Conservation (phyloP, 2,113 vertebrate species). For the Struthidea cinerea region DNA sequence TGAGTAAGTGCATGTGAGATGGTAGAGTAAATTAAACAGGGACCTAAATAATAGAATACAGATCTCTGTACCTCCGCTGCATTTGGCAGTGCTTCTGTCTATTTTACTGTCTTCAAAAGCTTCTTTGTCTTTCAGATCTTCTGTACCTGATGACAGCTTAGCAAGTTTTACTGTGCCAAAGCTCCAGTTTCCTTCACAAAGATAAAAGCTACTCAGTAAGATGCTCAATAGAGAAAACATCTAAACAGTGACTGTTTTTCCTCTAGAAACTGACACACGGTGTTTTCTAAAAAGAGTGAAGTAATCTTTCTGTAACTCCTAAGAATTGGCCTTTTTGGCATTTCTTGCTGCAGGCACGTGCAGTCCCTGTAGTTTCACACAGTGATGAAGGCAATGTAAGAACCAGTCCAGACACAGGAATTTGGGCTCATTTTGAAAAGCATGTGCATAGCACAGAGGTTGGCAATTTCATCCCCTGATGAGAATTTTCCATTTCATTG, state of each 20-base stretch:
- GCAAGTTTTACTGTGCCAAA: background rate
- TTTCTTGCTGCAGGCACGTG: background rate
- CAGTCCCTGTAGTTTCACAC: background rate
- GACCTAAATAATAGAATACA: background rate
- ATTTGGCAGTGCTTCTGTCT: background rate
- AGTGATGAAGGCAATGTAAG: background rate
- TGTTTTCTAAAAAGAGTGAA: background rate
- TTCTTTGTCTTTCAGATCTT: background rate
- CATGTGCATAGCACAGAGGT: accelerated
- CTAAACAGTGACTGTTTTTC: background rate
- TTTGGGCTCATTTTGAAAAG: background rate
- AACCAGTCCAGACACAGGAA: background rate
- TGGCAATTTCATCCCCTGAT: background rate
- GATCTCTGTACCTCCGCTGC: background rate
- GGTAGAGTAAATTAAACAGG: background rate
- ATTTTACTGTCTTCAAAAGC: background rate
- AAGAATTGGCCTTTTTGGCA: background rate
- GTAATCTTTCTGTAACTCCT: background rate
- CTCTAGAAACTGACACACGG: background rate
- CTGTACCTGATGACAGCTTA: background rate
- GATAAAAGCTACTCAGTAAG: slow-evolving; percentile 10
- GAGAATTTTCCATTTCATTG: background rate
- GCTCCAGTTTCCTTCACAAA: background rate
- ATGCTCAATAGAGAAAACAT: background rate
- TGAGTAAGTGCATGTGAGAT: background rate